A percentile compares a stretch with the other conserved stretches of the same genome.
These are phyloP conservation scores for Echinops telfairi DNA, from an alignment of 2,113 vertebrate genomes.

Conservation along the genomic window DNA sequence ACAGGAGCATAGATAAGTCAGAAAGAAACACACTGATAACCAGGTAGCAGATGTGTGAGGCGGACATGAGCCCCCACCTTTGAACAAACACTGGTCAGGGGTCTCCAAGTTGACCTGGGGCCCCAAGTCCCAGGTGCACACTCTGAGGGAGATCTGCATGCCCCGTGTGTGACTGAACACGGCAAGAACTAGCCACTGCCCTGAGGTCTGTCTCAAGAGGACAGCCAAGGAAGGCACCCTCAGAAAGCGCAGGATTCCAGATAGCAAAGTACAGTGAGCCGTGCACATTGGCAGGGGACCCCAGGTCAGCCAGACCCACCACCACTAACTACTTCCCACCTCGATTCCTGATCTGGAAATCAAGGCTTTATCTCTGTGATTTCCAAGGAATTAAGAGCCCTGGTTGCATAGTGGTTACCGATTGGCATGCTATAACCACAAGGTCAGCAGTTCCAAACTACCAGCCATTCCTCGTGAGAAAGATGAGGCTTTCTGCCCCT, in stretches of 20 bases:
- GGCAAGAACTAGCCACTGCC: accelerated
- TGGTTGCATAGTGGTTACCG: too few species aligned
- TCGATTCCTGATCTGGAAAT: neutral
- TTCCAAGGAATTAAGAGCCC: too few species aligned
- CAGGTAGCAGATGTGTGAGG: neutral
- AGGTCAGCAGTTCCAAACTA: too few species aligned
- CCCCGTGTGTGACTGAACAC: accelerated
- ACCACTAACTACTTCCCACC: neutral
- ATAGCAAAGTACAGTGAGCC: neutral
- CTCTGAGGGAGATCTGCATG: accelerated
- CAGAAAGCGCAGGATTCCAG: neutral
- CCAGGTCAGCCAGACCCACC: too few species aligned
- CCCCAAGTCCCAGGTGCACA: too few species aligned
- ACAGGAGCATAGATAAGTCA: neutral
- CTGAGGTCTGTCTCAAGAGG: neutral
- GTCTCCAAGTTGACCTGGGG: neutral
- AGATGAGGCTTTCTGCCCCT: too few species aligned
- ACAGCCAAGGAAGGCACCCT: neutral
- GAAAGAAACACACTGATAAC: neutral
- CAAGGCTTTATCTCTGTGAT: neutral
- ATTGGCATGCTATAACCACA: too few species aligned
- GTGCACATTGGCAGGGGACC: neutral
- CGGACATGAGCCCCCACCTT: neutral
- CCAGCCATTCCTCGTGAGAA: too few species aligned
- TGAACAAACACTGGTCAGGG: neutral